These are phyloP conservation scores for Parauchenoglanis punctatus DNA, from an alignment of 2,797 vertebrate genomes.

Conservation along the genomic window DNA sequence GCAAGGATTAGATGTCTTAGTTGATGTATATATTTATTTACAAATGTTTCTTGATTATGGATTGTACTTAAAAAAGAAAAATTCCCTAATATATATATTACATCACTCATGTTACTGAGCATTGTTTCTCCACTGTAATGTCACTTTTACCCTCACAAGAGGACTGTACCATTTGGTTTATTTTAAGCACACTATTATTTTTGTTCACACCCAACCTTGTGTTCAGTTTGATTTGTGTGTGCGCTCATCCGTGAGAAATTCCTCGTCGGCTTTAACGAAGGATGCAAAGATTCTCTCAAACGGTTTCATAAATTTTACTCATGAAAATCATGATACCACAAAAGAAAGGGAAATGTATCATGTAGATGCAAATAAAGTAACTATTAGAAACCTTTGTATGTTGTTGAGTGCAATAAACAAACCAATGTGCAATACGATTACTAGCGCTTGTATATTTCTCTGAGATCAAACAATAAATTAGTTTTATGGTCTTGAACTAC, in stretches of 20 bases:
- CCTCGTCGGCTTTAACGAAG: slow-evolving; percentile 14
- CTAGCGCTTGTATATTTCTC: slow-evolving; percentile 24
- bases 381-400: slow-evolving; percentile 72
- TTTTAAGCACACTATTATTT: not conserved
- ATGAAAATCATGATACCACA: not conserved
- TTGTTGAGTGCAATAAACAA: slow-evolving; percentile 78
- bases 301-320: slow-evolving; percentile 7
- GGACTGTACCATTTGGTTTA: not conserved
- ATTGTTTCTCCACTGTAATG: slow-evolving; percentile 16
- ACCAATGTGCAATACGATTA: slow-evolving; percentile 71
- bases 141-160: not conserved
- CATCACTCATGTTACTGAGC: slow-evolving; percentile 12
- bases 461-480: not conserved
- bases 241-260: not conserved
- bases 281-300: slow-evolving; percentile 1
- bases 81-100: slow-evolving; percentile 10
- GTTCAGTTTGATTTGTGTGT: not conserved
- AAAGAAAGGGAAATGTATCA: slow-evolving; percentile 31
- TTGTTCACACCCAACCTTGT: not conserved
- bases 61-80: slow-evolving; percentile 15
- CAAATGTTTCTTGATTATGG: slow-evolving; percentile 29
- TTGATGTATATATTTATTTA: slow-evolving; percentile 49
- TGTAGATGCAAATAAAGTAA: slow-evolving; percentile 39
- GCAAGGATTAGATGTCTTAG: slow-evolving; percentile 15
- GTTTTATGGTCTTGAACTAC: not conserved